phyloP scores from a whole-genome alignment of 2,113 vertebrate genomes.

The Cavia porcellus region DNA sequence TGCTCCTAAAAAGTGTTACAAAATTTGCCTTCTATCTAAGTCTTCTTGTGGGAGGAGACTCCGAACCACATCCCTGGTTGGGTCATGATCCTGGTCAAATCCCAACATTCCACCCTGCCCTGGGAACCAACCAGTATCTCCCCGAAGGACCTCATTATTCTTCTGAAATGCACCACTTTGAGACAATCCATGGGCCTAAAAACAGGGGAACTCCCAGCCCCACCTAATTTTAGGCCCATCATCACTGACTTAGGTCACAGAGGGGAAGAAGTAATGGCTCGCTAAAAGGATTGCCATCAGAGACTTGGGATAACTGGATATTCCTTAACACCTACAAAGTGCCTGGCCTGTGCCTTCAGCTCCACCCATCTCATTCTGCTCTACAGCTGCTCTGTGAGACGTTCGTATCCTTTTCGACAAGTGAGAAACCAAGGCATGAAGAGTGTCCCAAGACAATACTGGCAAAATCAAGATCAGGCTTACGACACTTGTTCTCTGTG shows the following conservation, averaged over 20 bases:
- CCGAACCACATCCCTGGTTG: background rate
- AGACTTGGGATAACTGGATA: background rate
- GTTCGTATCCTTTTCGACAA: background rate
- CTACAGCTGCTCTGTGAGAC: background rate
- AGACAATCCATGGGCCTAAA: background rate
- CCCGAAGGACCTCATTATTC: background rate
- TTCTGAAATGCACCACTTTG: background rate
- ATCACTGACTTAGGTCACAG: background rate
- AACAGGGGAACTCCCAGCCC: background rate
- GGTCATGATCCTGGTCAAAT: background rate
- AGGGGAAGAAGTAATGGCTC: too few relatives aligned
- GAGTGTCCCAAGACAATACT: background rate
- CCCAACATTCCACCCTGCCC: background rate
- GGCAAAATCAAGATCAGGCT: background rate
- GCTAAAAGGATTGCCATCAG: background rate
- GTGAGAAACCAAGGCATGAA: background rate
- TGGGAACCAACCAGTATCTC: background rate
- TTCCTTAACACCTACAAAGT: background rate
- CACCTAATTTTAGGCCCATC: background rate
- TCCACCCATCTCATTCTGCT: background rate
- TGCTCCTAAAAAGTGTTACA: background rate
- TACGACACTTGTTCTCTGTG: background rate
- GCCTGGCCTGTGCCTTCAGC: background rate
- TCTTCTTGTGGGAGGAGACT: background rate
- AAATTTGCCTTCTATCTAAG: background rate